Evolutionary conservation across 1,140 invertebrate genomes (phyloP), one percentile per base, ranked within the genome.

Genomic region (Copidosoma floridanum): DNA sequence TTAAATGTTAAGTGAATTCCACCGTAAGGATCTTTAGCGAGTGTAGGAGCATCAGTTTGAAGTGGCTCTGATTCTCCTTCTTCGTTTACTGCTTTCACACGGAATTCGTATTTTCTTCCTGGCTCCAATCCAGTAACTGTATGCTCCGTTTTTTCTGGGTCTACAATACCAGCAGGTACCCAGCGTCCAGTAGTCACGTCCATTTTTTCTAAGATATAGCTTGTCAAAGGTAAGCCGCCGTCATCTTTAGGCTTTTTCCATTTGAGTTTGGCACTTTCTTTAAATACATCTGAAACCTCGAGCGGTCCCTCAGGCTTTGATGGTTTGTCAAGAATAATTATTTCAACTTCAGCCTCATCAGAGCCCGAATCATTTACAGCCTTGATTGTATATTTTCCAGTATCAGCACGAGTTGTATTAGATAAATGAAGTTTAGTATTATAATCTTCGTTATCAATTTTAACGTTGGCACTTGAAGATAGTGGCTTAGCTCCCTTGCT

Each of bases 161-260:
- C 91, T n/a, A 90, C 87, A 65, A 92, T 88, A 35, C 90, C 92
- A 57, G 89, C 92, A 27, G 93, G 92, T 29, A 89, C 85, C 89
- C 93, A 94, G 80, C 93, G 90, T 38, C 93, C 93, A 12, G 91
- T 91, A 21, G 88, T 83, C 0, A 85, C 84, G 72, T 96, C 93
- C 88, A 95, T 93, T 82, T 97, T 97, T 78, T 99, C 97, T 56
- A 98, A 81, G 14, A 95, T 80, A 73, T 95, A 98, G 11, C 89
- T 88, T 24, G 89, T 90, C 46, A 99, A 83, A 5, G 96, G 95
- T 29, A 95, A 80, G 44, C 95, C 95, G 57, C 97, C 97, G 69
- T 97, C 94, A 75, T 99, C 95, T 75, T 91, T 92, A 8, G 96
- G 93, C 71, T 93, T 93, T 16, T 93, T 92, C 97, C 97, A 99